These are phyloP conservation scores for Drosophila prosaltans DNA, from an alignment of 1,140 invertebrate species.

Conservation along the genomic window DNA sequence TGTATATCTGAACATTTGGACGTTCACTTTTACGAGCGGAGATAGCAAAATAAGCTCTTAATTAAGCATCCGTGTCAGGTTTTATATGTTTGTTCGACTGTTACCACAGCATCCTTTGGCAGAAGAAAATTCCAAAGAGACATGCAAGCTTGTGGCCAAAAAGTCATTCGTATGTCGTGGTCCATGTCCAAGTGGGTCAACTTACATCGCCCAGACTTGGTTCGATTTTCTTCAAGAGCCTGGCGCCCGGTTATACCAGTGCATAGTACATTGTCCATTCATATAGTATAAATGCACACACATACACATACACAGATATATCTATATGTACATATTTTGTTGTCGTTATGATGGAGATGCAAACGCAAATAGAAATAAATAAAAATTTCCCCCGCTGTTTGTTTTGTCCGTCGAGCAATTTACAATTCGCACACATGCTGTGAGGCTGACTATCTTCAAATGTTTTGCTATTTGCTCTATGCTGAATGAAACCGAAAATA, in stretches of 20 bases:
- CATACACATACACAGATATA: conserved; percentile 34
- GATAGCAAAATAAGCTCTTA: conserved; percentile 71
- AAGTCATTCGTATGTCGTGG: conserved; percentile 60
- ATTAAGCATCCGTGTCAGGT: conserved; percentile 73
- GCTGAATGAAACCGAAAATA: conserved; percentile 75
- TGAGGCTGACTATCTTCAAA: conserved; percentile 33
- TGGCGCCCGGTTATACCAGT: conserved; percentile 47
- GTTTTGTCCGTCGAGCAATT: conserved; percentile 71
- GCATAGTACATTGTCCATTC: conserved; percentile 39
- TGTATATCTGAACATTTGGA: conserved; percentile 45
- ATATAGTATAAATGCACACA: conserved; percentile 61
- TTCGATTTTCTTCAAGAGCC: conserved; percentile 58
- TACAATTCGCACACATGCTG: conserved; percentile 79
- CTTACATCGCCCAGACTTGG: conserved; percentile 36
- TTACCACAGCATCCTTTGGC: conserved; percentile 51
- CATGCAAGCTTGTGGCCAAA: conserved; percentile 62
- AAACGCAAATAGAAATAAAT: conserved; percentile 73
- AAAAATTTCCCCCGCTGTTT: conserved; percentile 66
- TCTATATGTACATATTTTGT: neutral
- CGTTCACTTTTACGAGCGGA: conserved; percentile 45
- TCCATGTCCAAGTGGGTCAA: conserved; percentile 68
- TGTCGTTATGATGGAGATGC: conserved; percentile 53
- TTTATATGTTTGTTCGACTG: conserved; percentile 28
- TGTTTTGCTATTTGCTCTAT: conserved; percentile 49
- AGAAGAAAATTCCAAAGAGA: conserved; percentile 37